Conservation (phyloP, 2,113 vertebrate genomes). For the Ovis aries region DNA sequence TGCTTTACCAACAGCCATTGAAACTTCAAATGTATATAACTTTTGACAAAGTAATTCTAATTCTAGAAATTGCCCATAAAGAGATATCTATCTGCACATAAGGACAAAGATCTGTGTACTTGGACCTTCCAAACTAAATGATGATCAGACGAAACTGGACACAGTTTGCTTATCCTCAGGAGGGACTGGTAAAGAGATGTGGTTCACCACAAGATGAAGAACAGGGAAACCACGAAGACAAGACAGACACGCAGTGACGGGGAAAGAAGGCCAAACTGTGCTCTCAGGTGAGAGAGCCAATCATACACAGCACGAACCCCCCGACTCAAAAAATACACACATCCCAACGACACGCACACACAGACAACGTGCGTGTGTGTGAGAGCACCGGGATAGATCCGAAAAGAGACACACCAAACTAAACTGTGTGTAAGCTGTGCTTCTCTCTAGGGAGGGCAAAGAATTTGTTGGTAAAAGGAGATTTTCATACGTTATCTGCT, state of each 20-base stretch:
- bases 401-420: background rate
- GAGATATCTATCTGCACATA: background rate
- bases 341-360: background rate
- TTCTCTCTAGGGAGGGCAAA: background rate
- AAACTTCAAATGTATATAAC: background rate
- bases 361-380: background rate
- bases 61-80: background rate
- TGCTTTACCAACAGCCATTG: background rate
- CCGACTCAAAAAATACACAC: background rate
- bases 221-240: background rate
- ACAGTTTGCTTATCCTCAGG: background rate
- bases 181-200: background rate
- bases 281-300: background rate
- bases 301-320: background rate
- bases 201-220: background rate
- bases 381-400: background rate
- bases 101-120: background rate
- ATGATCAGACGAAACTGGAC: background rate
- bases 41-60: background rate
- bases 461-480: background rate
- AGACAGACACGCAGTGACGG: background rate
- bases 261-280: background rate
- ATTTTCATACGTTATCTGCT: constrained; percentile 16
- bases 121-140: background rate
- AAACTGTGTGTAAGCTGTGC: background rate